These are phyloP conservation scores for Phrynocephalus forsythii DNA, from an alignment of 2,797 vertebrate genomes.

Conservation along the genomic window DNA sequence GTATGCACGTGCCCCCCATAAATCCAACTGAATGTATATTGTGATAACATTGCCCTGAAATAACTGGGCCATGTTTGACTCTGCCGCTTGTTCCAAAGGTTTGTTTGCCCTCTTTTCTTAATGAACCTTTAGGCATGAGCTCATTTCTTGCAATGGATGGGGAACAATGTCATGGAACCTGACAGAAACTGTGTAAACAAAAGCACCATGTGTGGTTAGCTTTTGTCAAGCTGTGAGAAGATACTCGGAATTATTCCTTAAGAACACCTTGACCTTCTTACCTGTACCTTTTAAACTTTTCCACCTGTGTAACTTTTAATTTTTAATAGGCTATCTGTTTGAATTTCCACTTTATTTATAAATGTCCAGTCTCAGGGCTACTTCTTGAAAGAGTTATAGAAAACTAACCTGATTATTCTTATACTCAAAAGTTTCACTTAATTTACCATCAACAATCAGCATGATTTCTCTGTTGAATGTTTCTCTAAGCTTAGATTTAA, in stretches of 20 bases:
- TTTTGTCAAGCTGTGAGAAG: rapidly evolving
- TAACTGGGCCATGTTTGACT: conserved; percentile 9
- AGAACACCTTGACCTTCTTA: conserved; percentile 2
- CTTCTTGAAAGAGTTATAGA: not conserved
- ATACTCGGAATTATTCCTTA: rapidly evolving
- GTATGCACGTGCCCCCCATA: not conserved
- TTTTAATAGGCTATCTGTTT: rapidly evolving
- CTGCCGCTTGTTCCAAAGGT: not conserved
- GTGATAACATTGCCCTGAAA: conserved; percentile 54
- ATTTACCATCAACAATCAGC: not conserved
- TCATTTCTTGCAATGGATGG: conserved; percentile 43
- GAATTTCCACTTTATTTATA: not conserved
- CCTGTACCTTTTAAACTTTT: not conserved
- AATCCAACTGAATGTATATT: conserved; percentile 65
- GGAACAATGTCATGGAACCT: not conserved
- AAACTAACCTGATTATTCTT: not conserved
- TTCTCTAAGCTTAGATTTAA: not conserved
- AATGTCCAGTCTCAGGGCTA: not conserved
- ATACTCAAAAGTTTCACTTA: not conserved
- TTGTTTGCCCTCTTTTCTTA: conserved; percentile 18
- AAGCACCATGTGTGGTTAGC: not conserved
- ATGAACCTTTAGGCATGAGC: conserved; percentile 43
- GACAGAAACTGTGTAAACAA: not conserved
- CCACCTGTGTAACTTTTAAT: not conserved
- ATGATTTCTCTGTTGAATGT: not conserved